Base-by-base conservation (phyloP, 2,113 vertebrate species). In the Upupa epops region DNA sequence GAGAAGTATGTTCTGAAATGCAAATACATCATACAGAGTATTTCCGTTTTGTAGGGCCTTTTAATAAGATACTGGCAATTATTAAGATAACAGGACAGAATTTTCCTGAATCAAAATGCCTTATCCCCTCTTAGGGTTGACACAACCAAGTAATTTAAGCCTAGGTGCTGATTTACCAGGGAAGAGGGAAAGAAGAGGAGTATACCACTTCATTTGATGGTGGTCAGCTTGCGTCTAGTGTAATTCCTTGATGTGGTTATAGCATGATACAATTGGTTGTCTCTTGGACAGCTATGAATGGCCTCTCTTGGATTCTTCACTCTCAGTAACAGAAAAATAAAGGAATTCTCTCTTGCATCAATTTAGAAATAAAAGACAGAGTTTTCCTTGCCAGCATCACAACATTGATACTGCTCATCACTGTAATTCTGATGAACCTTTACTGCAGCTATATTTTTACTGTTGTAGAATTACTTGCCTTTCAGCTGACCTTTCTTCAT, bases 151-250 rank as follows among this genome's bases (percentile, higher is more conserved):
- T 42, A 2, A 60, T 79, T 79, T 64, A 83, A 52, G 28, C 3
- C 16, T 13, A 4, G 5, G 13, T 46, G 9, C 8, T 60, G 34
- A 52, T 88, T 85, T 86, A 60, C 4, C 1, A 3, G 29, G 11
- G 29, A 17, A 79, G 22, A 83, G 7, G 9, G 31, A 88, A 48
- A 45, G 26, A 60, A 71, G 8, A 56, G 32, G 37, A 59, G 8
- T 0, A 1, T 36, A 7, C 8, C 11, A 31, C 3, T 7, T n/a
- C 42, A 52, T 21, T 19, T 51, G 72, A 52, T 0, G 2, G 28
- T 45, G 26, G 18, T 9, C 46, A 69, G 8, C 5, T 83, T 49
- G 5, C 21, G 73, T 32, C 16, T n/a, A 24, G 4, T 72, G 45
- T 42, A 64, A 24, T 64, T 46, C 3, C 32, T 78, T 52, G 75